Percentiles rank a stretch among this genome's conserved stretches.
phyloP scores from a whole-genome alignment of 1,140 invertebrate genomes.

The Epicauta chinensis region DNA sequence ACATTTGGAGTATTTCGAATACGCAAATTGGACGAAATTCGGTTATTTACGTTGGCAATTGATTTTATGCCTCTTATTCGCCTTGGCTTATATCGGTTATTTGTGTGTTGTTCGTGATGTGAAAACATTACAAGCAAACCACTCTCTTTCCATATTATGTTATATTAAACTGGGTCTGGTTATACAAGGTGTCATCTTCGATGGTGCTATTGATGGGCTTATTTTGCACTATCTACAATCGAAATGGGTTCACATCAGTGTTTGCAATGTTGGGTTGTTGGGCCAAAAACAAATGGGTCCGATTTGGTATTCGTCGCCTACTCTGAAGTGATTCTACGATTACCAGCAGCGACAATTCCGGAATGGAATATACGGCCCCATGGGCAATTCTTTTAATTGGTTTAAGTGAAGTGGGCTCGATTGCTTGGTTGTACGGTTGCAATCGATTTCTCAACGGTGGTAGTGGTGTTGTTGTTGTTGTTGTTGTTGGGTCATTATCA shows the following conservation, averaged over 20 bases:
- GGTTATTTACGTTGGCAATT: conserved; percentile 67
- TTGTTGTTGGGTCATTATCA: conserved; percentile 50
- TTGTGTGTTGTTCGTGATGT: conserved; percentile 65
- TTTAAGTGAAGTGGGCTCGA: conserved; percentile 58
- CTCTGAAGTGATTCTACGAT: conserved; percentile 70
- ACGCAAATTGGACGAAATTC: conserved; percentile 55
- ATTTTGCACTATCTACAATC: too few species aligned
- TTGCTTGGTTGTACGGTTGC: conserved; percentile 69
- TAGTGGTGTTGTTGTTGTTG: conserved; percentile 58
- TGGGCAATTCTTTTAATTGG: conserved; percentile 76
- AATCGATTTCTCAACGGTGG: conserved; percentile 49
- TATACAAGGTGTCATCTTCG: conserved; percentile 62
- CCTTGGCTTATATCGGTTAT: conserved; percentile 71
- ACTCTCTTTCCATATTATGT: conserved; percentile 76
- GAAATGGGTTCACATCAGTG: too few species aligned
- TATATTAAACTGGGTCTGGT: conserved; percentile 61
- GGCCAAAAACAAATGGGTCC: conserved; percentile 57
- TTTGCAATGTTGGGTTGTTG: conserved; percentile 79
- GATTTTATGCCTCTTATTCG: conserved; percentile 60
- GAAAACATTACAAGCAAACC: conserved; percentile 71
- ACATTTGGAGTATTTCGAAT: conserved; percentile 46
- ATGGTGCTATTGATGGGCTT: conserved; percentile 66
- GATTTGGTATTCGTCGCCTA: conserved; percentile 77
- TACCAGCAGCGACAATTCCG: conserved; percentile 73
- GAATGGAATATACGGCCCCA: conserved; percentile 77